Base-by-base conservation (phyloP, 2,888 invertebrate genomes). In the Clepsis dumicolana region DNA sequence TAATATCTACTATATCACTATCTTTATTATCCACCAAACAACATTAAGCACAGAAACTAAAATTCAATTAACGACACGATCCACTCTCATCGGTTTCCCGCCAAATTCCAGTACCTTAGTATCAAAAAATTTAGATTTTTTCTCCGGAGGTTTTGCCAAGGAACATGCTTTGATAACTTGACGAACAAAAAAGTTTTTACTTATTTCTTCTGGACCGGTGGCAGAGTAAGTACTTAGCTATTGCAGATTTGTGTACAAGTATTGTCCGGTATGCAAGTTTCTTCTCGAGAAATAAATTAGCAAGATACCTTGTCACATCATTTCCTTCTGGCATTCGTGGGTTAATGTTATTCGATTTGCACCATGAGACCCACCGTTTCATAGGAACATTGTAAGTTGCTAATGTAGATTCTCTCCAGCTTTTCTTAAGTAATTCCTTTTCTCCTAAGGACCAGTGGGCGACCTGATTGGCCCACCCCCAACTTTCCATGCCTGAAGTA, bases 181-280 rank as follows among this genome's bases (percentile, higher is more conserved):
- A 35, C 25, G 61, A 7, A 71, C 66, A 48, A 64, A 14, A 10
- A 52, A 59, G 29, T 48, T 27, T n/a, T n/a, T 24, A 8, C 41
- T 32, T 16, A 54, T 25, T 10, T 70, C 24, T 2, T 48, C 48
- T 29, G 29, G 7, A 29, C 29, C 7, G 7, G 29, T 29, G 29
- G 29, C 29, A 29, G 29, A 29, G 29, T 29, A 70, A n/a, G 68
- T 70, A n/a, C n/a, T n/a, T n/a, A 3, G 27, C 52, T 24, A 71
- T 60, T 7, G 60, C 71, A 8, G 71, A 72, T 24, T 73, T 72
- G 38, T 71, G 73, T 0, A 71, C 38, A 8, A 59, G 12, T 16
- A 70, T 70, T 8, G 72, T 68, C 10, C 59, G 61, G 4, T 52
- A 61, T 8, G 70, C 62, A 0, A 71, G 38, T 4, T 63, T 63